A percentile compares a stretch with the other conserved stretches of the same genome.
phyloP scores from a whole-genome alignment of 2,113 vertebrate genomes.

The Oncorhynchus keta region DNA sequence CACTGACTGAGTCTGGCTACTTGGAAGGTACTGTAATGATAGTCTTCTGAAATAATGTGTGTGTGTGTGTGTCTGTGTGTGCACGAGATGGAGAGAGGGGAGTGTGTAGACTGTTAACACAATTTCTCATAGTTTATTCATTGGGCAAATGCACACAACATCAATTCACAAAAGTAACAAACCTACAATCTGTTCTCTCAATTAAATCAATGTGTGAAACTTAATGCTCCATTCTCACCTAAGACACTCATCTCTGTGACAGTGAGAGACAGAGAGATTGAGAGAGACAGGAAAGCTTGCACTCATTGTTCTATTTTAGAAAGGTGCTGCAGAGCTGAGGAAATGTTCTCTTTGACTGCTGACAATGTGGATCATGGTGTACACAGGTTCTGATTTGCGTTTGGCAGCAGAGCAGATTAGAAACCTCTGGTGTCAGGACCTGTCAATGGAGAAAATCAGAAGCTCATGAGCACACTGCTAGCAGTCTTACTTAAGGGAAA shows the following conservation, averaged over 20 bases:
- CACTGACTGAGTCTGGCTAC: slow-evolving; percentile 63
- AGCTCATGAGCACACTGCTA: neutral
- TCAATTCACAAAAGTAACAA: neutral
- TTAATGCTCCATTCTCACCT: neutral
- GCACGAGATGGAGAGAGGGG: neutral
- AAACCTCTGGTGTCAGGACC: neutral
- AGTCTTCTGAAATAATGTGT: slow-evolving; percentile 30
- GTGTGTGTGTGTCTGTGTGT: neutral
- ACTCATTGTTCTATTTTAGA: slow-evolving; percentile 1
- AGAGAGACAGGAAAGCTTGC: neutral
- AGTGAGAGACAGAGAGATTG: neutral
- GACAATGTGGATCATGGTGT: neutral
- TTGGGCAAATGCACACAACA: neutral
- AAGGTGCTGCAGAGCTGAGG: neutral
- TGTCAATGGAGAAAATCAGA: slow-evolving; percentile 10
- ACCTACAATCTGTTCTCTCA: neutral
- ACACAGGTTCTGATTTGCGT: neutral
- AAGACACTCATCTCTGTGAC: neutral
- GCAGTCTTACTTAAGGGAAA: too few relatives aligned
- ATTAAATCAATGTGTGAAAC: neutral
- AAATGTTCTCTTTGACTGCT: neutral
- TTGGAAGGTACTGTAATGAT: slow-evolving; percentile 54
- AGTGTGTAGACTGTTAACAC: neutral
- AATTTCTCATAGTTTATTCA: neutral
- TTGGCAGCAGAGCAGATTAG: neutral